A percentile compares a stretch with the other conserved stretches of the same genome.
Evolutionary conservation across 2,888 invertebrate species (phyloP).

Genomic region (Drosophila peninsularis): DNA sequence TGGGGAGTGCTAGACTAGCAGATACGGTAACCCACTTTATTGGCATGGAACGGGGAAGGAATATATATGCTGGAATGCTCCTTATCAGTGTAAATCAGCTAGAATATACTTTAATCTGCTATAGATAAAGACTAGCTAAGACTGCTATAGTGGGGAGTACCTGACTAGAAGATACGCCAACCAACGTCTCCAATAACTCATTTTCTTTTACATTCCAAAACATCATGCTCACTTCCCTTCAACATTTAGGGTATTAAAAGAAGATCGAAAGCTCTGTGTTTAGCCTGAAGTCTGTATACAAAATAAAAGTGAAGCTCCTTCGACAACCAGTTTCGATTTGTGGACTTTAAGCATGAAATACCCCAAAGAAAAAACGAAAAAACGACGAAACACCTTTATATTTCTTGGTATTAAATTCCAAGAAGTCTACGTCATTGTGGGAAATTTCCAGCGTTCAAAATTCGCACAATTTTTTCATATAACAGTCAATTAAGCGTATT

Average conservation of each 20-base stretch:
- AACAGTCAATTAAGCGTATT: constrained; percentile 10
- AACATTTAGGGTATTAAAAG: neutral
- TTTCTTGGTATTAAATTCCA: constrained; percentile 51
- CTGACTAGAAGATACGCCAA: too few species aligned
- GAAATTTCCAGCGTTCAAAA: constrained; percentile 45
- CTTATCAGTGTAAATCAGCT: neutral
- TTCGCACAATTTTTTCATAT: constrained; percentile 20
- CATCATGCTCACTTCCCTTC: neutral
- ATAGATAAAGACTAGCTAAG: too few species aligned
- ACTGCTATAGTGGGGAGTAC: too few species aligned
- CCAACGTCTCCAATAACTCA: too few species aligned
- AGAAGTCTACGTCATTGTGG: constrained; percentile 55
- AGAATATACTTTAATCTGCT: too few species aligned
- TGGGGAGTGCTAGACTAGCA: neutral
- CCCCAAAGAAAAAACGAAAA: constrained; percentile 12
- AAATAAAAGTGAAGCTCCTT: constrained; percentile 62
- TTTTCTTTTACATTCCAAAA: neutral
- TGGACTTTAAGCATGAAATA: constrained; percentile 41
- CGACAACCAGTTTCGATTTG: constrained; percentile 55
- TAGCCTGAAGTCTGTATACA: constrained; percentile 35
- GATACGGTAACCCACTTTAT: neutral
- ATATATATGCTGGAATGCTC: neutral
- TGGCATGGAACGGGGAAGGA: neutral
- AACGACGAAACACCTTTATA: constrained; percentile 10
- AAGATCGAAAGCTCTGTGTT: constrained; percentile 41